Base-by-base conservation (phyloP, 2,113 vertebrate species). In the Theristicus caerulescens region DNA sequence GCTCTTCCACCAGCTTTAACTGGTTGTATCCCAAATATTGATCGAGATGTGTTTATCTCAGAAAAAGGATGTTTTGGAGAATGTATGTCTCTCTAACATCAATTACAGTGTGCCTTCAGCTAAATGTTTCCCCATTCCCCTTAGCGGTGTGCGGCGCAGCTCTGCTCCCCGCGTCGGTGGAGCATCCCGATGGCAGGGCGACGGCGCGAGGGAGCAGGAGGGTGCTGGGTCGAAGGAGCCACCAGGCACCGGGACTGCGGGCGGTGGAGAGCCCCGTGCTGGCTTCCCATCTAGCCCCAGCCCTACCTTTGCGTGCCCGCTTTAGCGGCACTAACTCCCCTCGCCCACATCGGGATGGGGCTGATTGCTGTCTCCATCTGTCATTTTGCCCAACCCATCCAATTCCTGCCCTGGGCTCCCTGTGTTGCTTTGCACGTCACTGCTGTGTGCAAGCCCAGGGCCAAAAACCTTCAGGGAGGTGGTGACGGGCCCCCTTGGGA, bases 401-500 rank as follows among this genome's bases (percentile, higher is more conserved):
- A 5, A 7, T 8, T 51, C 67, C 69, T 16, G 31, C 25, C 34
- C 42, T 0, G 9, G 69, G 54, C 16, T 29, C 2, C n/a, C 3
- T 0, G 16, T 0, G 11, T 16, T 5, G 14, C 27, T 59, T 24
- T 21, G 13, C 32, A 7, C 7, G 3, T 32, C 29, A 0, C 66
- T 2, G 19, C 87, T 10, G 27, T 11, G n/a, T 20, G 31, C 70
- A 13, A 49, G 66, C 80, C 51, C 55, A 6, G 16, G 31, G 22
- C 58, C 46, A 21, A 27, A 42, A 47, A 6, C 55, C 42, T 21
- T 15, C 42, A 1, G 2, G 8, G 42, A 3, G 31, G 3, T 1
- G 7, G 38, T 1, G 9, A 7, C 0, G 0, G 4, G 2, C 8
- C 42, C 61, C 36, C 27, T 1, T 2, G 40, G 64, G 51, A 73